Conservation (phyloP, 2,113 vertebrate genomes). For the Takifugu flavidus region DNA sequence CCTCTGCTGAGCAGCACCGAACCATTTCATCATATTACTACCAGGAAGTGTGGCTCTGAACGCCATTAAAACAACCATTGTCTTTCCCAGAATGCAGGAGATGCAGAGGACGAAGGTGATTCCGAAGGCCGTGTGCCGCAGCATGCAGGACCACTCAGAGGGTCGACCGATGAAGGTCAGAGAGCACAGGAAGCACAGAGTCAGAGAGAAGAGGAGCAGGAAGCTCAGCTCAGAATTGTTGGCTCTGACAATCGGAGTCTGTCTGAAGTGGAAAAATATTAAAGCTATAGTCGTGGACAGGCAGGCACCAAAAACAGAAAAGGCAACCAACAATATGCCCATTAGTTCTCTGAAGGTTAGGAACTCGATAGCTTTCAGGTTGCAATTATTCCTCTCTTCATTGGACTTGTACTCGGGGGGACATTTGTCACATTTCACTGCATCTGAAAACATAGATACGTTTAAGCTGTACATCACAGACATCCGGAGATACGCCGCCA, state of each 20-base stretch:
- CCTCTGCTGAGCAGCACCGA: constrained; percentile 70
- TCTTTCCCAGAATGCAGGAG: constrained; percentile 72
- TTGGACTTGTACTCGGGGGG: constrained; percentile 75
- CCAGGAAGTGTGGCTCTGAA: constrained; percentile 70
- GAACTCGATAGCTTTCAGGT: constrained; percentile 74
- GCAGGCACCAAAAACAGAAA: constrained; percentile 72
- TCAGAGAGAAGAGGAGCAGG: constrained; percentile 72
- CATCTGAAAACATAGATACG: constrained; percentile 76
- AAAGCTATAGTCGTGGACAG: constrained; percentile 64
- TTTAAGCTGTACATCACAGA: constrained; percentile 61
- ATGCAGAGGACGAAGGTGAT: background rate
- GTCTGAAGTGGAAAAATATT: constrained; percentile 73
- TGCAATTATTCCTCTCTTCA: constrained; percentile 66
- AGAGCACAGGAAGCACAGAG: constrained; percentile 74
- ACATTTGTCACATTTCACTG: constrained; percentile 74
- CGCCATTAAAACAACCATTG: constrained; percentile 70
- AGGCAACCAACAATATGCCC: constrained; percentile 70
- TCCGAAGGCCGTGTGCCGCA: constrained; percentile 70
- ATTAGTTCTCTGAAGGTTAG: constrained; percentile 72
- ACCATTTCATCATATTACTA: constrained; percentile 70
- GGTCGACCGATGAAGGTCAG: constrained; percentile 71
- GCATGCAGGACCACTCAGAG: constrained; percentile 76
- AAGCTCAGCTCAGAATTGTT: constrained; percentile 63
- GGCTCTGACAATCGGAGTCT: constrained; percentile 74
- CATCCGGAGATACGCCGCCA: constrained; percentile 51